phyloP scores from a whole-genome alignment of 1,140 invertebrate species.

The Drosophila simulans region DNA sequence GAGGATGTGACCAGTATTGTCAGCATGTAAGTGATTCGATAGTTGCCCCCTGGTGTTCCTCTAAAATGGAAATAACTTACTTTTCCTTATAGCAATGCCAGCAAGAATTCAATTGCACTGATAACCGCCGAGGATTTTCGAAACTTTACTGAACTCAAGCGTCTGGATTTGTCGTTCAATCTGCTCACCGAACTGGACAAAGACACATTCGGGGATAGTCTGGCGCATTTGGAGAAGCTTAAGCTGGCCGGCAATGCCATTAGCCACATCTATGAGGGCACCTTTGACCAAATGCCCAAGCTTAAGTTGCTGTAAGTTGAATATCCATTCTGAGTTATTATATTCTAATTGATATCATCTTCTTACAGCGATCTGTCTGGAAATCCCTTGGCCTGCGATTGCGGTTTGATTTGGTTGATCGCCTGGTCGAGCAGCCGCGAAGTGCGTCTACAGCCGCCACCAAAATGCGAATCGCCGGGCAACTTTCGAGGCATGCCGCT shows the following conservation, averaged over 20 bases:
- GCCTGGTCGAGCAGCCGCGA: constrained; percentile 89
- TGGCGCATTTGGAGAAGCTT: constrained; percentile 88
- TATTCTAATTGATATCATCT: too few species aligned
- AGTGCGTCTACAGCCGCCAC: constrained; percentile 89
- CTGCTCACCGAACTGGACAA: constrained; percentile 88
- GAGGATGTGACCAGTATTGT: constrained; percentile 83
- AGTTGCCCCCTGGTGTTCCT: background rate
- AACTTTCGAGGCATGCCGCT: constrained; percentile 88
- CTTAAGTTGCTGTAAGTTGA: constrained; percentile 90
- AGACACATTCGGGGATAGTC: constrained; percentile 87
- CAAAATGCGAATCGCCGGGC: constrained; percentile 90
- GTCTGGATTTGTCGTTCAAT: constrained; percentile 89
- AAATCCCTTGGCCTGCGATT: constrained; percentile 93
- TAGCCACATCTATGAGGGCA: constrained; percentile 87
- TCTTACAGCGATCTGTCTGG: constrained; percentile 89
- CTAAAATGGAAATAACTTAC: constrained; percentile 24
- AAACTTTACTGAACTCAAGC: constrained; percentile 88
- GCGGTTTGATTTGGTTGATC: constrained; percentile 91
- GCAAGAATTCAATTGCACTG: constrained; percentile 90
- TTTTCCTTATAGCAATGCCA: constrained; percentile 87
- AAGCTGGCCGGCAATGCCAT: constrained; percentile 89
- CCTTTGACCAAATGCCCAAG: constrained; percentile 88
- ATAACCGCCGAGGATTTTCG: constrained; percentile 91
- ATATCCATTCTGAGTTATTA: background rate
- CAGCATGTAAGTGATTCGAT: constrained; percentile 80